phyloP scores from a whole-genome alignment of 2,797 vertebrate species.

The Enteromius unitaeniatus region DNA sequence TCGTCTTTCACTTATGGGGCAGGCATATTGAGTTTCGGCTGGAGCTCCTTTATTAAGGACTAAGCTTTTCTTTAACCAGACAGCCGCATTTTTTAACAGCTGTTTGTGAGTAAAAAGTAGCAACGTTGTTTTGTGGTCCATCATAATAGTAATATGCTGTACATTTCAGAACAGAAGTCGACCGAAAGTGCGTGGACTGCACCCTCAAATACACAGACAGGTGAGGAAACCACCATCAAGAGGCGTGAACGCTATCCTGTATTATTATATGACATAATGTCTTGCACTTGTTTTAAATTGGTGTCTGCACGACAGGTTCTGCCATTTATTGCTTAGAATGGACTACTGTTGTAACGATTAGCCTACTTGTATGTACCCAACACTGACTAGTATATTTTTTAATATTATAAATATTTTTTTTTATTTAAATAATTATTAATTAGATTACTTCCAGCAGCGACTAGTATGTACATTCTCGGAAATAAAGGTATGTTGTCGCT shows the following conservation, averaged over 20 bases:
- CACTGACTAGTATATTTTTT: background rate
- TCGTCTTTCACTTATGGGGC: slow-evolving; percentile 67
- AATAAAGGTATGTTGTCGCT: too few relatives aligned
- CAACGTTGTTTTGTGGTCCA: background rate
- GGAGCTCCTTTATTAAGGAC: slow-evolving; percentile 8
- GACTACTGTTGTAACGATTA: background rate
- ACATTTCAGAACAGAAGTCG: background rate
- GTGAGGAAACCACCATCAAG: background rate
- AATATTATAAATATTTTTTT: background rate
- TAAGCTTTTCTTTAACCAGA: background rate
- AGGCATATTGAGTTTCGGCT: slow-evolving; percentile 55
- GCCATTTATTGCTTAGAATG: background rate
- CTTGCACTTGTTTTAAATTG: background rate
- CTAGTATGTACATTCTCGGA: background rate
- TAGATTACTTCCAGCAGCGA: background rate
- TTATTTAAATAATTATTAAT: background rate
- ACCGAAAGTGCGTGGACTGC: background rate
- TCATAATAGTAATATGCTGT: background rate
- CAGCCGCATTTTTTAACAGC: background rate
- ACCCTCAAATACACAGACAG: background rate
- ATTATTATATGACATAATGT: background rate
- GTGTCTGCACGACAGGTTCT: background rate
- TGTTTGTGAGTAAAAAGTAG: background rate
- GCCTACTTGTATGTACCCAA: background rate
- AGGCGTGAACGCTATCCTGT: background rate